phyloP scores from a whole-genome alignment of 2,888 invertebrate species.

The Siphonodentalium dalli region DNA sequence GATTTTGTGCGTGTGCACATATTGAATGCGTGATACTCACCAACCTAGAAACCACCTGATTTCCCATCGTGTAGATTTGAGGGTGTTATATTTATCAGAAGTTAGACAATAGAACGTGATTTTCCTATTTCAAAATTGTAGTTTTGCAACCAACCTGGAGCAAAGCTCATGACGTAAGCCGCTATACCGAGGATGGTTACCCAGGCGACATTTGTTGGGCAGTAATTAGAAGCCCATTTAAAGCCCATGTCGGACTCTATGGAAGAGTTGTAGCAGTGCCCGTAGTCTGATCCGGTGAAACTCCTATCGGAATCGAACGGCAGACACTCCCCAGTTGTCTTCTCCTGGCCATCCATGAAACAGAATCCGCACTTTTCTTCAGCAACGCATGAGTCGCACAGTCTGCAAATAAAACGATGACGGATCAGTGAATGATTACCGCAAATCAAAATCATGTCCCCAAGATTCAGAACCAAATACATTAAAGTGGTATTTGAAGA shows the following conservation, averaged over 20 bases:
- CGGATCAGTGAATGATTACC: too few relatives aligned
- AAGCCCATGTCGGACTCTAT: not conserved
- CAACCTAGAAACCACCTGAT: too few relatives aligned
- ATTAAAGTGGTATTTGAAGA: too few relatives aligned
- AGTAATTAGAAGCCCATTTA: slow-evolving; percentile 64
- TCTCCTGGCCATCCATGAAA: slow-evolving; percentile 42
- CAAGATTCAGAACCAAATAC: too few relatives aligned
- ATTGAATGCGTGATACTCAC: too few relatives aligned
- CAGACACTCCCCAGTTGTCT: slow-evolving; percentile 53
- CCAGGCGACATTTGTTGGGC: slow-evolving; percentile 65
- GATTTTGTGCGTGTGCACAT: too few relatives aligned
- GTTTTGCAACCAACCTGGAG: slow-evolving; percentile 55
- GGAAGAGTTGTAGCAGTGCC: slow-evolving; percentile 21
- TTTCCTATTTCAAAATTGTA: too few relatives aligned
- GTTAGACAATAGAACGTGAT: too few relatives aligned
- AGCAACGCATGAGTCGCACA: slow-evolving; percentile 40
- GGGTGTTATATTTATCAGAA: too few relatives aligned
- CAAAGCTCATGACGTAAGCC: slow-evolving; percentile 67
- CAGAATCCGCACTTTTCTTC: slow-evolving; percentile 67
- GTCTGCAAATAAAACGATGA: slow-evolving; percentile 31
- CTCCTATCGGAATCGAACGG: slow-evolving; percentile 25
- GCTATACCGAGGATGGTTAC: slow-evolving; percentile 65
- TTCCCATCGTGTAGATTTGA: too few relatives aligned
- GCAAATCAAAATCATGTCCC: too few relatives aligned
- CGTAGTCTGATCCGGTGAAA: slow-evolving; percentile 11